Evolutionary conservation across 2,888 invertebrate species (phyloP).

Genomic region (Beris chalybata): DNA sequence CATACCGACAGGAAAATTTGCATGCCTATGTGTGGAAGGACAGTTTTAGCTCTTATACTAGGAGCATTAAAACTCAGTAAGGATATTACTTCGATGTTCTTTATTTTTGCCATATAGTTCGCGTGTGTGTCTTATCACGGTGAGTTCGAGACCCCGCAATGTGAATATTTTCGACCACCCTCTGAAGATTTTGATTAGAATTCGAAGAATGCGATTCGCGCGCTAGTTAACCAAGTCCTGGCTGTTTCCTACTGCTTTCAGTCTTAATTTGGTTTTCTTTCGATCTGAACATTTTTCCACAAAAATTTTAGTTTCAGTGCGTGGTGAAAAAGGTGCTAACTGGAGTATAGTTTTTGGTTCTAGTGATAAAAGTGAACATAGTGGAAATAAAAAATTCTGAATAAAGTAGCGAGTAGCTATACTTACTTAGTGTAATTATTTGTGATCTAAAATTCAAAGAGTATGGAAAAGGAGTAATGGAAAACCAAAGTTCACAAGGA

Average conservation of each 20-base stretch:
- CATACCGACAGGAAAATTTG: constrained; percentile 21
- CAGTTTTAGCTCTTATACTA: too few species aligned
- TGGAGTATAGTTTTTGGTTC: too few species aligned
- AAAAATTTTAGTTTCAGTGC: background rate
- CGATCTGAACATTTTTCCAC: constrained; percentile 19
- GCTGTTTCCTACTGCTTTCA: constrained; percentile 23
- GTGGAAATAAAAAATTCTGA: too few species aligned
- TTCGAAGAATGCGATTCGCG: constrained; percentile 36
- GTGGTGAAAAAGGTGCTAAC: too few species aligned
- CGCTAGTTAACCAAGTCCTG: background rate
- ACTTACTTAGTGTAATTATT: too few species aligned
- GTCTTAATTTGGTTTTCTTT: constrained; percentile 30
- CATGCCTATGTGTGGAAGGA: constrained; percentile 10
- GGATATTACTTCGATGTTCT: constrained; percentile 26
- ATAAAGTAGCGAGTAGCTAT: too few species aligned
- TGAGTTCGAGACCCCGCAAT: background rate
- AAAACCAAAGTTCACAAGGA: constrained; percentile 3
- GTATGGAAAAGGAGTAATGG: constrained; percentile 32
- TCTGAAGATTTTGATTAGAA: constrained; percentile 41
- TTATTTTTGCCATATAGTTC: constrained; percentile 16
- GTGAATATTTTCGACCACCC: constrained; percentile 39
- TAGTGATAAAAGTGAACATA: too few species aligned
- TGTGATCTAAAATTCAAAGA: constrained; percentile 21
- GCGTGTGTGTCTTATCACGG: constrained; percentile 27
- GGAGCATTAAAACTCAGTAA: background rate